These are phyloP conservation scores for Stegodyphus mimosarum DNA, from an alignment of 1,140 invertebrate species.

Conservation along the genomic window DNA sequence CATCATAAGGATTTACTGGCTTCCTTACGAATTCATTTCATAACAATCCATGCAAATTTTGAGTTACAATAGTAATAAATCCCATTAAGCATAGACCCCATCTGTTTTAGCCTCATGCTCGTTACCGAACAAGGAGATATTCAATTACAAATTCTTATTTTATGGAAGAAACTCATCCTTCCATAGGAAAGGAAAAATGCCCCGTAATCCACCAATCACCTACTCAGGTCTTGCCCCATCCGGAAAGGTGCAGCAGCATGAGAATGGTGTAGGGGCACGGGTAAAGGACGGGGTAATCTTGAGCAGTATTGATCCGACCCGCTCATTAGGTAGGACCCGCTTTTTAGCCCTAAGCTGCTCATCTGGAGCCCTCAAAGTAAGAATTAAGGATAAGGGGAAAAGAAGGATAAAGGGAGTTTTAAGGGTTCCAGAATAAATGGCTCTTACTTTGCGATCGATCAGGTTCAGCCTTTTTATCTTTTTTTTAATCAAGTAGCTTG, in stretches of 20 bases:
- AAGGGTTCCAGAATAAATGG: conserved; percentile 35
- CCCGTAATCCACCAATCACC: conserved; percentile 35
- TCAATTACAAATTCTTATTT: conserved; percentile 32
- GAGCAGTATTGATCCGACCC: conserved; percentile 44
- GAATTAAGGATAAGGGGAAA: conserved; percentile 28
- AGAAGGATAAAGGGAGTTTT: conserved; percentile 31
- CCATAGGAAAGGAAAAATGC: conserved; percentile 8
- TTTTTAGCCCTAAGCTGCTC: conserved; percentile 46
- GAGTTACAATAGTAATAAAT: no score
- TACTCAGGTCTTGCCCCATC: conserved; percentile 7
- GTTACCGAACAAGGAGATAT: conserved; percentile 1
- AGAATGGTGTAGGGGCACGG: no score
- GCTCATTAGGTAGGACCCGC: conserved; percentile 41
- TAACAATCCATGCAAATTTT: no score
- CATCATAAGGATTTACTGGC: no score
- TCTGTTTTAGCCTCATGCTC: no score
- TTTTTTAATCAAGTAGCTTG: no score
- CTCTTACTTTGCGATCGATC: conserved; percentile 31
- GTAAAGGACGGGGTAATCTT: conserved; percentile 1
- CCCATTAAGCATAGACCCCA: no score
- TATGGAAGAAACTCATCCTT: conserved; percentile 24
- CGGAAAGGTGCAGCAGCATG: neutral
- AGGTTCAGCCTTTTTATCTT: neutral
- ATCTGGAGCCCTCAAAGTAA: conserved; percentile 29
- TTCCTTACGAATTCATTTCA: no score